A percentile compares a stretch with the other conserved stretches of the same genome.
phyloP scores from a whole-genome alignment of 37 sponge, comb jelly and placozoan species.

The Geodia barretti region DNA sequence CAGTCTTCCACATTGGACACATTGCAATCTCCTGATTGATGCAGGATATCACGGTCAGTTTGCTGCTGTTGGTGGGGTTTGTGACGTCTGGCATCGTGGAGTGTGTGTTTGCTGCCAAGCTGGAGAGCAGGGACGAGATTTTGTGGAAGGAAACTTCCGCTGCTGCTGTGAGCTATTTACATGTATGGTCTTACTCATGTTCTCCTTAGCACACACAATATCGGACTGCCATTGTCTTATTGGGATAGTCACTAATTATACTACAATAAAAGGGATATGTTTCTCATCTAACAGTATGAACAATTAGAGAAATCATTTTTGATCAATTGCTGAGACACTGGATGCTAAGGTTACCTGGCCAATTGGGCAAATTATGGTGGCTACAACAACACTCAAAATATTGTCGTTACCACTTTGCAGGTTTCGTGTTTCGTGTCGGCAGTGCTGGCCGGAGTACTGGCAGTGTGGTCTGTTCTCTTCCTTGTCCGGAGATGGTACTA shows the following conservation, averaged over 20 bases:
- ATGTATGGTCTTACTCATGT: not conserved
- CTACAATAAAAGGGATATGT: too few relatives aligned
- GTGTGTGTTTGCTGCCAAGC: not conserved
- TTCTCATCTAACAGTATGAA: too few relatives aligned
- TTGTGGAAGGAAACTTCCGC: not conserved
- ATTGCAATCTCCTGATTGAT: too few relatives aligned
- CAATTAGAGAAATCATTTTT: too few relatives aligned
- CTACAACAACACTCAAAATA: not conserved
- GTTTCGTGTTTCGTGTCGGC: slow-evolving; percentile 3
- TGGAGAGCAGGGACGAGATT: not conserved
- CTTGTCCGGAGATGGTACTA: slow-evolving; percentile 40
- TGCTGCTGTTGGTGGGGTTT: slow-evolving; percentile 8
- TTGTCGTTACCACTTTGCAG: too few relatives aligned
- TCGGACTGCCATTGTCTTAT: too few relatives aligned
- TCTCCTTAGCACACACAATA: too few relatives aligned
- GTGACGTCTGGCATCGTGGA: not conserved
- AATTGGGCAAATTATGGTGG: not conserved
- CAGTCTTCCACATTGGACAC: too few relatives aligned
- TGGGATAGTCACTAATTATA: too few relatives aligned
- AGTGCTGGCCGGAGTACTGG: not conserved
- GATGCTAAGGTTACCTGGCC: too few relatives aligned
- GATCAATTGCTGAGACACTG: too few relatives aligned
- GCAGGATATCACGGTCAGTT: slow-evolving; percentile 24
- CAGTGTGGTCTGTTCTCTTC: slow-evolving; percentile 20
- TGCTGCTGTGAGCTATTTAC: slow-evolving; percentile 33